Evolutionary conservation across 2,797 vertebrate genomes (phyloP).

Genomic region (Pseudomugil tenellus): DNA sequence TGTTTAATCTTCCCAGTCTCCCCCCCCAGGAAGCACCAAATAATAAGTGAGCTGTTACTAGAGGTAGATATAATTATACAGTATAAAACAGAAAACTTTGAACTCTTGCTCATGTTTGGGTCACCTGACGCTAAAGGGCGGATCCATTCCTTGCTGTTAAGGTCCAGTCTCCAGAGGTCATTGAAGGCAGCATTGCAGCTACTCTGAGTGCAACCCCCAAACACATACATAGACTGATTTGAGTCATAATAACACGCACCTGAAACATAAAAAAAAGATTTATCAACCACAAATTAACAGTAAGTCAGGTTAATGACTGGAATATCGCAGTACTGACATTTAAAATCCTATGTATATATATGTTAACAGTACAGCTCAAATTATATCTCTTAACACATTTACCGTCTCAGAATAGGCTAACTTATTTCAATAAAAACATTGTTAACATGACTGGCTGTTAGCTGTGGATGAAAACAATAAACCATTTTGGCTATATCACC

Average conservation of each 20-base stretch:
- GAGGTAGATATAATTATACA: not conserved
- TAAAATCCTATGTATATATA: not conserved
- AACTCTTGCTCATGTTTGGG: not conserved
- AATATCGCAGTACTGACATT: not conserved
- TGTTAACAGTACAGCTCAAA: not conserved
- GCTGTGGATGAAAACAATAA: no score
- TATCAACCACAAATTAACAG: constrained; percentile 7
- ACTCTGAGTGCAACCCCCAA: constrained; percentile 98
- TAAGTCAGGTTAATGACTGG: not conserved
- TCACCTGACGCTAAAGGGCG: constrained; percentile 97
- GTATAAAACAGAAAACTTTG: not conserved
- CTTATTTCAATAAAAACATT: no score
- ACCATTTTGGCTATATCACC: no score
- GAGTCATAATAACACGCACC: constrained; percentile 97
- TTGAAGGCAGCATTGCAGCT: constrained; percentile 99
- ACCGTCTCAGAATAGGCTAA: no score
- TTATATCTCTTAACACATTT: no score
- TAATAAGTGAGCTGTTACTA: constrained; percentile 7
- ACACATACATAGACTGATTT: constrained; percentile 99
- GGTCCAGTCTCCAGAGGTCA: constrained; percentile 98
- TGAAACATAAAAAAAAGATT: constrained; percentile 56
- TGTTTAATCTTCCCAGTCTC: constrained; percentile 1
- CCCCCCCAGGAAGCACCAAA: constrained; percentile 19
- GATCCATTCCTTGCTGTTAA: constrained; percentile 99
- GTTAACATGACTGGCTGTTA: no score